Conservation (phyloP, 2,113 vertebrate genomes). For the Dipodomys merriami region DNA sequence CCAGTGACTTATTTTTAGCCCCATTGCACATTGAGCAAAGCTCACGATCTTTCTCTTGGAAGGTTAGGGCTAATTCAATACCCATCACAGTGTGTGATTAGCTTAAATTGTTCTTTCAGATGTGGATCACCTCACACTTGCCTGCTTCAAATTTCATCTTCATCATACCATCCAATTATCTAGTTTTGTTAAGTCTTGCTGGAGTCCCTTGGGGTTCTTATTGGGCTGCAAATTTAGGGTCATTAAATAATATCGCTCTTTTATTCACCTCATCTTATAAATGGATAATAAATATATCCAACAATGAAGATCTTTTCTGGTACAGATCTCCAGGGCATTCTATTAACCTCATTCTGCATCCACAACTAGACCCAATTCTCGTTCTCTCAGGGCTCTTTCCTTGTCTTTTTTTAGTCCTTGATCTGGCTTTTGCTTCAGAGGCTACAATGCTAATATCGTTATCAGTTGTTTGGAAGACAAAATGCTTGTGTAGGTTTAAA, state of each 20-base stretch:
- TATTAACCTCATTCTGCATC: slow-evolving; percentile 69
- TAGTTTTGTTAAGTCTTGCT: slow-evolving; percentile 76
- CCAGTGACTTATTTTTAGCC: slow-evolving; percentile 79
- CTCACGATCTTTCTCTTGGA: slow-evolving; percentile 76
- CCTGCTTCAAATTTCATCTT: slow-evolving; percentile 76
- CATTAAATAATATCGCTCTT: slow-evolving; percentile 63
- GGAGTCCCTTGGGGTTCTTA: slow-evolving; percentile 53
- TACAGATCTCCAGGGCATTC: slow-evolving; percentile 50
- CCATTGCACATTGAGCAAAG: slow-evolving; percentile 77
- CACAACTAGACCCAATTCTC: slow-evolving; percentile 28
- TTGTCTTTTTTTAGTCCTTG: slow-evolving; percentile 49
- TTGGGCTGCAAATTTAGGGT: slow-evolving; percentile 64
- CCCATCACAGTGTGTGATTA: slow-evolving; percentile 80
- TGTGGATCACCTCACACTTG: slow-evolving; percentile 76
- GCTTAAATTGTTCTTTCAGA: slow-evolving; percentile 81
- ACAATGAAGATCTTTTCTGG: slow-evolving; percentile 70
- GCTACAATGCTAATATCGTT: slow-evolving; percentile 57
- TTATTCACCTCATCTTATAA: slow-evolving; percentile 70
- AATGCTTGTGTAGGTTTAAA: neutral
- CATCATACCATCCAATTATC: slow-evolving; percentile 78
- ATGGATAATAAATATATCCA: slow-evolving; percentile 75
- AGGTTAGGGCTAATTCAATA: slow-evolving; percentile 80
- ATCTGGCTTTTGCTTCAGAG: slow-evolving; percentile 56
- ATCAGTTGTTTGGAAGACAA: slow-evolving; percentile 37
- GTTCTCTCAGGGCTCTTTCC: slow-evolving; percentile 38